Evolutionary conservation across 2,888 invertebrate genomes (phyloP).

Genomic region (Folsomia manolachei): DNA sequence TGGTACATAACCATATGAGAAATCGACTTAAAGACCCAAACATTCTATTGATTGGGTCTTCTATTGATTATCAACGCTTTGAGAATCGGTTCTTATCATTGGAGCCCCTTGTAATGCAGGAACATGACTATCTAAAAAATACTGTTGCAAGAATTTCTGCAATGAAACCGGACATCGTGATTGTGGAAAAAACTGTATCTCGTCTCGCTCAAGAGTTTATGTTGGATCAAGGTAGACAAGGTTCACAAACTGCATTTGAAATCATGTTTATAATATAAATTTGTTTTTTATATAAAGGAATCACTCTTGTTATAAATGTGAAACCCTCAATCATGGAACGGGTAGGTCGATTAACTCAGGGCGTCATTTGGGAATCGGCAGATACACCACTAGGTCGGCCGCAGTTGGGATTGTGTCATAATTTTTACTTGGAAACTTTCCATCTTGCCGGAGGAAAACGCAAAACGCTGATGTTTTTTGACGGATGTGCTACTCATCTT

Average conservation of each 20-base stretch:
- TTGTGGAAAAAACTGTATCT: slow-evolving; percentile 84
- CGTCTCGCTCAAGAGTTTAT: slow-evolving; percentile 81
- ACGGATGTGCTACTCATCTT: slow-evolving; percentile 79
- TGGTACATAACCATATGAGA: slow-evolving; percentile 86
- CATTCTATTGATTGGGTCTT: slow-evolving; percentile 79
- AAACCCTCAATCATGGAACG: slow-evolving; percentile 77
- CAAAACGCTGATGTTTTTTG: slow-evolving; percentile 91
- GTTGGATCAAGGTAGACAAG: no score
- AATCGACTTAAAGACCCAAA: slow-evolving; percentile 75
- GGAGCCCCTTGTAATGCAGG: slow-evolving; percentile 92
- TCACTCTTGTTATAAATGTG: slow-evolving; percentile 85
- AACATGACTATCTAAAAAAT: slow-evolving; percentile 79
- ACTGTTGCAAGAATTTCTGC: slow-evolving; percentile 81
- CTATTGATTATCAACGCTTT: slow-evolving; percentile 90
- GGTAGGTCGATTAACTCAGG: slow-evolving; percentile 73
- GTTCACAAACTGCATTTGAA: no score
- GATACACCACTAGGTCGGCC: slow-evolving; percentile 82
- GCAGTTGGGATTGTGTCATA: slow-evolving; percentile 76
- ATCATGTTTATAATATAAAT: no score
- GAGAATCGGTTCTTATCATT: slow-evolving; percentile 90
- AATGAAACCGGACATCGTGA: slow-evolving; percentile 78
- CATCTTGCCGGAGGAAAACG: slow-evolving; percentile 58
- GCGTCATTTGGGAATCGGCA: slow-evolving; percentile 79
- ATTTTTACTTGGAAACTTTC: slow-evolving; percentile 70
- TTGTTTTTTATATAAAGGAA: no score